Evolutionary conservation across 2,113 vertebrate genomes (phyloP).

Genomic region (Telmatochromis brichardi): DNA sequence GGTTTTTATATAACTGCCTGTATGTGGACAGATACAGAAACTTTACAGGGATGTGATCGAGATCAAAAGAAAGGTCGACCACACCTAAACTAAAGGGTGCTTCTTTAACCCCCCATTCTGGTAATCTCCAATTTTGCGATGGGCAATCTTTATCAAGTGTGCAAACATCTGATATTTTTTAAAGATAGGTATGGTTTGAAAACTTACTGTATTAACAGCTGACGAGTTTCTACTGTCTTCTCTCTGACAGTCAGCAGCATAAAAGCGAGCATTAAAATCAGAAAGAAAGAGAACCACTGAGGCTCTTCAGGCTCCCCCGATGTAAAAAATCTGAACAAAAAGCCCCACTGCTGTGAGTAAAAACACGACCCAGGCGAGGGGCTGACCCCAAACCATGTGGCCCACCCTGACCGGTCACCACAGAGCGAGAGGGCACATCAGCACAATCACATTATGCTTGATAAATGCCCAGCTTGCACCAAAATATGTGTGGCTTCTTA

Average conservation of each 20-base stretch:
- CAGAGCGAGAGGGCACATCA: conserved; percentile 40
- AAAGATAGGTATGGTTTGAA: not conserved
- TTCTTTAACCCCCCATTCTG: not conserved
- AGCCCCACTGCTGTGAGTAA: conserved; percentile 26
- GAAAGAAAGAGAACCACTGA: not conserved
- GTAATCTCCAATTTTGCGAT: not conserved
- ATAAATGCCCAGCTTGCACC: conserved; percentile 46
- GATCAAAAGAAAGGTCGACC: not conserved
- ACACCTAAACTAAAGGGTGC: not conserved
- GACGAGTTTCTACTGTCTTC: not conserved
- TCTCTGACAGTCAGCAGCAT: not conserved
- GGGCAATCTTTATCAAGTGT: not conserved
- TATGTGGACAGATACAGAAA: not conserved
- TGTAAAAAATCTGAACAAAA: conserved; percentile 33
- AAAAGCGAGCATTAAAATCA: not conserved
- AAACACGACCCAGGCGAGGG: conserved; percentile 28
- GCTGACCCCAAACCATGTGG: conserved; percentile 41
- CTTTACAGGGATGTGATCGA: not conserved
- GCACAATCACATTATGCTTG: conserved; percentile 56
- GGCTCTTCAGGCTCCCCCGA: not conserved
- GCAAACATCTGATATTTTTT: not conserved
- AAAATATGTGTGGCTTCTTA: conserved; percentile 51
- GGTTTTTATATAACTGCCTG: not conserved
- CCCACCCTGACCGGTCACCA: conserved; percentile 26
- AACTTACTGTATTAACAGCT: not conserved